Percentiles rank a stretch among this genome's conserved stretches.
phyloP scores from a whole-genome alignment of 1,140 invertebrate species.

The Drosophila teissieri region DNA sequence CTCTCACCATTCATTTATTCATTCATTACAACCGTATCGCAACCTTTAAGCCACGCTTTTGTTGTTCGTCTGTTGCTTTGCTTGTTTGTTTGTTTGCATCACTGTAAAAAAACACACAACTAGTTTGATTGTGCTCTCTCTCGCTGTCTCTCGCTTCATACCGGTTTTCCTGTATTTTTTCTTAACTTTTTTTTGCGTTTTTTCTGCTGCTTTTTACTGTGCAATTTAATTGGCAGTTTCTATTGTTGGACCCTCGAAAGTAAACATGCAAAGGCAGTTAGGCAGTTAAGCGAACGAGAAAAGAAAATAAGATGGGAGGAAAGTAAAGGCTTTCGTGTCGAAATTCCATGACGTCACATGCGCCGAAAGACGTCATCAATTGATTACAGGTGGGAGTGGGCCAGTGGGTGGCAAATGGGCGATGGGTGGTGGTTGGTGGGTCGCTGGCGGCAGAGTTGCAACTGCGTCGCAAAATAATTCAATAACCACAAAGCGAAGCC shows the following conservation, averaged over 20 bases:
- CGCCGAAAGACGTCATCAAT: conserved; percentile 66
- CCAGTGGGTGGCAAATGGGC: conserved; percentile 17
- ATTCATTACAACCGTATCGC: conserved; percentile 53
- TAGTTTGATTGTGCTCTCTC: conserved; percentile 48
- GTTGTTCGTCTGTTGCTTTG: conserved; percentile 67
- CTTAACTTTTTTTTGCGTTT: conserved; percentile 25
- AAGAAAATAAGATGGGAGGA: conserved; percentile 14
- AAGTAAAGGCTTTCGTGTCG: conserved; percentile 43
- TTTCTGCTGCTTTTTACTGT: conserved; percentile 40
- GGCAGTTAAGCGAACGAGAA: conserved; percentile 7
- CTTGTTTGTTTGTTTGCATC: conserved; percentile 75
- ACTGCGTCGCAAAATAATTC: conserved; percentile 63
- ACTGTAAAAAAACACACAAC: conserved; percentile 58
- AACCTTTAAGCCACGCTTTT: conserved; percentile 70
- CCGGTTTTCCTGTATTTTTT: conserved; percentile 59
- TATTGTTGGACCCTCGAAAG: conserved; percentile 60
- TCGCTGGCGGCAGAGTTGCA: conserved; percentile 50
- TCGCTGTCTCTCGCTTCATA: conserved; percentile 36
- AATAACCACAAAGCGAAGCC: conserved; percentile 52
- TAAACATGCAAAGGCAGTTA: conserved; percentile 66
- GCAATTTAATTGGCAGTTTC: conserved; percentile 78
- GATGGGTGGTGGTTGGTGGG: conserved; percentile 4
- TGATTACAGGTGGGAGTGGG: conserved; percentile 70
- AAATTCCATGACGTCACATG: conserved; percentile 40
- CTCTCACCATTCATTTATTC: conserved; percentile 60